A percentile compares a stretch with the other conserved stretches of the same genome.
Evolutionary conservation across 1,140 invertebrate genomes (phyloP).

Genomic region (Sminthurinus signatus): DNA sequence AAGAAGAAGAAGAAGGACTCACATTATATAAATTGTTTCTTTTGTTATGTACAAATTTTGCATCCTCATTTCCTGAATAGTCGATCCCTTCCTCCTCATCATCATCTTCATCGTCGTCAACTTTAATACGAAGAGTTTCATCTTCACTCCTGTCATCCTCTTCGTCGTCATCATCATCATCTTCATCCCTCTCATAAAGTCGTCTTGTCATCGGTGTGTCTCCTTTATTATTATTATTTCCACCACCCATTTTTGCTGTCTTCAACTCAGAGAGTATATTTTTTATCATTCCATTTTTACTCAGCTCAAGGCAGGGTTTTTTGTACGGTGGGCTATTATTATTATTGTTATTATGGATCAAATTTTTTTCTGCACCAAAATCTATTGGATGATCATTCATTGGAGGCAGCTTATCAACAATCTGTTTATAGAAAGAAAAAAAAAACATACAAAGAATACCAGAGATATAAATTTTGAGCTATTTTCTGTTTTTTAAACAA

Average conservation of each 20-base stretch:
- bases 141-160: slow-evolving; percentile 15
- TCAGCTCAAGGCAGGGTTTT: slow-evolving; percentile 19
- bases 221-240: no score
- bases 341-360: slow-evolving; percentile 13
- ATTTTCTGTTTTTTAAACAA: no score
- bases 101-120: slow-evolving; percentile 27
- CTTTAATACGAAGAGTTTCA: slow-evolving; percentile 7
- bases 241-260: slow-evolving; percentile 30
- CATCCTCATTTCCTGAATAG: slow-evolving; percentile 21
- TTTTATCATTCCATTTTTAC: slow-evolving; percentile 37
- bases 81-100: slow-evolving; percentile 19
- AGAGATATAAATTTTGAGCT: no score
- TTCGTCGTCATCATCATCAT: slow-evolving; percentile 28
- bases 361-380: slow-evolving; percentile 11
- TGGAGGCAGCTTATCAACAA: slow-evolving; percentile 25
- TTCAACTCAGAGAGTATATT: slow-evolving; percentile 36
- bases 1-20: no score
- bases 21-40: slow-evolving; percentile 3
- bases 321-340: slow-evolving; percentile 37
- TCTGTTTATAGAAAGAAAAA: slow-evolving; percentile 15
- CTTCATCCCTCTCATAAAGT: slow-evolving; percentile 7
- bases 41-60: slow-evolving; percentile 6
- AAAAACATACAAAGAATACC: background rate
- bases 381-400: background rate
- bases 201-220: slow-evolving; percentile 3